A percentile compares a stretch with the other conserved stretches of the same genome.
These are phyloP conservation scores for Drosophila engyochracea DNA, from an alignment of 2,888 invertebrate genomes.

Conservation along the genomic window DNA sequence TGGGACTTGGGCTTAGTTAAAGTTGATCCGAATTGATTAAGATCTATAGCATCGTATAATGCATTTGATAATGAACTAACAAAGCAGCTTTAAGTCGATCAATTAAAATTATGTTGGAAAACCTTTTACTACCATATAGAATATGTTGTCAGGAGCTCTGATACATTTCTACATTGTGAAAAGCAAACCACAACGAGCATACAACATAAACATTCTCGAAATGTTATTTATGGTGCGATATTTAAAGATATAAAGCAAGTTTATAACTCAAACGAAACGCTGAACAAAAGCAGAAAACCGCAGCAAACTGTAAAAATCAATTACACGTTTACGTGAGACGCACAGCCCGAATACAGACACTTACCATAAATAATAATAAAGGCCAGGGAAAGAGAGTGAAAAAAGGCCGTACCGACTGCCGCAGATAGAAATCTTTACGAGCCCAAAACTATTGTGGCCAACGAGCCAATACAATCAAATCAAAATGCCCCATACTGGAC, in stretches of 20 bases:
- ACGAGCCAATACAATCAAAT: constrained; percentile 54
- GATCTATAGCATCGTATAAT: constrained; percentile 19
- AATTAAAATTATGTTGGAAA: constrained; percentile 11
- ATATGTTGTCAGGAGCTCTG: neutral
- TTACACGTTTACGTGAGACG: constrained; percentile 46
- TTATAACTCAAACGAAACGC: constrained; percentile 38
- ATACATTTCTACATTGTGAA: neutral
- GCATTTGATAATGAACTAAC: constrained; percentile 8
- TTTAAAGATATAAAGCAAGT: constrained; percentile 43
- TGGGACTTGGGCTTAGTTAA: constrained; percentile 34
- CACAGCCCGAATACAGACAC: constrained; percentile 46
- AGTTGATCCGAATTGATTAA: constrained; percentile 21
- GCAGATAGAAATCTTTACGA: constrained; percentile 70
- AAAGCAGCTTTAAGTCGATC: constrained; percentile 6
- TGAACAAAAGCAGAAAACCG: constrained; percentile 26
- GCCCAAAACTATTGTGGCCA: constrained; percentile 67
- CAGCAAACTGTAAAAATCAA: constrained; percentile 65
- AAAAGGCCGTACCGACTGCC: constrained; percentile 21
- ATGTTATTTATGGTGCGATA: constrained; percentile 55
- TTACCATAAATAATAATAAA: constrained; percentile 76
- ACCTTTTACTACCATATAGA: constrained; percentile 5
- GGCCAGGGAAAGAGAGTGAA: constrained; percentile 25
- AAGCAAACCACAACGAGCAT: neutral
- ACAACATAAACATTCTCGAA: constrained; percentile 28
- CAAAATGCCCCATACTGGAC: constrained; percentile 49